Evolutionary conservation across 2,113 vertebrate species (phyloP).

Genomic region (Cepphus grylle): DNA sequence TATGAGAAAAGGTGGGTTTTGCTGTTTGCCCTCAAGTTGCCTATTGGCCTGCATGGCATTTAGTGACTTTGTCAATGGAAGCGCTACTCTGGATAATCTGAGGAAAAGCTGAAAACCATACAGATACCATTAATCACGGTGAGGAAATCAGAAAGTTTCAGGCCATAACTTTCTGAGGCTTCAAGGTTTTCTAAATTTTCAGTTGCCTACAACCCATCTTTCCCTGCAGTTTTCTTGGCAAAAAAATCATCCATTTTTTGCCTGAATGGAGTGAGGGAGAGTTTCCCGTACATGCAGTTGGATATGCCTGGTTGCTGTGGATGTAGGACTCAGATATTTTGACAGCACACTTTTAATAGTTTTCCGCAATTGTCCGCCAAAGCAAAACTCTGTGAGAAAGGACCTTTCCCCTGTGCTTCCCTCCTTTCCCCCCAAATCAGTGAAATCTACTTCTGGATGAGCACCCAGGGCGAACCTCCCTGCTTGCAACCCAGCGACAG

Average conservation of each 20-base stretch:
- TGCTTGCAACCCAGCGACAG: accelerated
- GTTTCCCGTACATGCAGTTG: accelerated
- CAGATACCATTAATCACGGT: background rate
- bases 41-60: background rate
- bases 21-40: background rate
- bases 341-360: background rate
- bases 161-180: background rate
- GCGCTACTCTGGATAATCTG: background rate
- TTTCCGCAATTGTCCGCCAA: background rate
- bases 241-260: background rate
- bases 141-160: background rate
- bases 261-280: accelerated
- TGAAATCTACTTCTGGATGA: background rate
- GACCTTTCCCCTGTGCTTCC: background rate
- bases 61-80: background rate
- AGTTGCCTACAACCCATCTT: background rate
- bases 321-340: background rate
- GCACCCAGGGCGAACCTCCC: accelerated
- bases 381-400: background rate
- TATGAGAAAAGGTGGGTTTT: background rate
- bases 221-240: background rate
- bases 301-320: background rate
- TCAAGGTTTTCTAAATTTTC: background rate
- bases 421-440: background rate
- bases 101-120: background rate